A percentile compares a stretch with the other conserved stretches of the same genome.
Evolutionary conservation across 2,113 vertebrate species (phyloP).

Genomic region (Platichthys flesus): DNA sequence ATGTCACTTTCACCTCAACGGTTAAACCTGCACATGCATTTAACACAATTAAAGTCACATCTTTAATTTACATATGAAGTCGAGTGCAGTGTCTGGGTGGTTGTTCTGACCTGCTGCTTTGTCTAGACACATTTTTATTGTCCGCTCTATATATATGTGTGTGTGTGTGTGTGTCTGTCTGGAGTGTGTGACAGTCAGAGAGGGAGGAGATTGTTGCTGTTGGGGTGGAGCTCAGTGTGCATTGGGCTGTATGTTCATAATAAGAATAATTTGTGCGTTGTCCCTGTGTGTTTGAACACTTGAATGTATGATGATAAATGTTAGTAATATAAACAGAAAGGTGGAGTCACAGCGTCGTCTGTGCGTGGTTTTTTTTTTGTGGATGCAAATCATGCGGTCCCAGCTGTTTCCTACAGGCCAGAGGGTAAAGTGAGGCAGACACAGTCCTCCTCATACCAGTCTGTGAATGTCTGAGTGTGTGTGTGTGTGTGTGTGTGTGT

Average conservation of each 20-base stretch:
- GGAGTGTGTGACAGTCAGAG: not conserved
- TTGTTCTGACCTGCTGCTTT: conserved; percentile 25
- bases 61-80: not conserved
- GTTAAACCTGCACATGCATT: not conserved
- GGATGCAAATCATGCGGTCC: conserved; percentile 64
- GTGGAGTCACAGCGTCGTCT: not conserved
- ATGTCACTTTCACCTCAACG: too few species aligned
- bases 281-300: conserved; percentile 33
- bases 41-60: conserved; percentile 2
- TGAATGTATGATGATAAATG: conserved; percentile 52
- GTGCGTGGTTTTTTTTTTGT: conserved; percentile 18
- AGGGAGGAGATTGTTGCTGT: not conserved
- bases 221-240: too few species aligned
- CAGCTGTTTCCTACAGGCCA: conserved; percentile 72
- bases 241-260: not conserved
- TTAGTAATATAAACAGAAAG: conserved; percentile 47
- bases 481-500: not conserved
- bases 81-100: conserved; percentile 13
- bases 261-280: not conserved
- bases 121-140: conserved; percentile 46
- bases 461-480: conserved; percentile 28
- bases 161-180: conserved; percentile 5
- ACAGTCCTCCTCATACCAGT: conserved; percentile 25
- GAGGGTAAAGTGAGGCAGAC: conserved; percentile 50
- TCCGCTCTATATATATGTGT: conserved; percentile 1